These are phyloP conservation scores for Achlya flavicornis DNA, from an alignment of 2,888 invertebrate genomes.

Conservation along the genomic window DNA sequence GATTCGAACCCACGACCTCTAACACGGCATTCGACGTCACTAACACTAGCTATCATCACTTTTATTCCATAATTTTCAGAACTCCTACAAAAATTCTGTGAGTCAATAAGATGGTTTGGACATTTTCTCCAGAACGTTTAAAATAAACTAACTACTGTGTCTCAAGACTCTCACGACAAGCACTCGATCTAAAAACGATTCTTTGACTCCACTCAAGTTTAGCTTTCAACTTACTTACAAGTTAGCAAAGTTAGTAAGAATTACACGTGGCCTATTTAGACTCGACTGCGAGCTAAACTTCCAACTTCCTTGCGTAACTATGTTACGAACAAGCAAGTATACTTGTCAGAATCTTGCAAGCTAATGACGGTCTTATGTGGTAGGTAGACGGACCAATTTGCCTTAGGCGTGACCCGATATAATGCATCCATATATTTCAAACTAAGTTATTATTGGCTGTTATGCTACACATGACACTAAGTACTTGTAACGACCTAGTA, in stretches of 20 bases:
- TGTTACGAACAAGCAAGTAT: background rate
- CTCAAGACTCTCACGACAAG: background rate
- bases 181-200: background rate
- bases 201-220: conserved; percentile 6
- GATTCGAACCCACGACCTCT: no score
- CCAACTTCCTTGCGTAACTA: conserved; percentile 5
- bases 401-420: background rate
- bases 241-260: conserved; percentile 14
- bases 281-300: background rate
- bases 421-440: background rate
- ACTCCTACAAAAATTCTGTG: background rate
- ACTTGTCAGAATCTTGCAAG: conserved; percentile 1
- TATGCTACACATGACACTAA: background rate
- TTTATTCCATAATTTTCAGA: no score
- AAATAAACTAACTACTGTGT: background rate
- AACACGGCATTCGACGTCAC: no score
- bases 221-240: conserved; percentile 14
- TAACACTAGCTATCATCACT: no score
- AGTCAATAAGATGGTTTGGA: background rate
- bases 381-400: background rate
- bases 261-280: conserved; percentile 17
- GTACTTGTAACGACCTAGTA: background rate
- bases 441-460: background rate
- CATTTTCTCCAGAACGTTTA: background rate
- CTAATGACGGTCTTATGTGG: background rate